Evolutionary conservation across 2,888 invertebrate species (phyloP).

Genomic region (Ligdia adustata): DNA sequence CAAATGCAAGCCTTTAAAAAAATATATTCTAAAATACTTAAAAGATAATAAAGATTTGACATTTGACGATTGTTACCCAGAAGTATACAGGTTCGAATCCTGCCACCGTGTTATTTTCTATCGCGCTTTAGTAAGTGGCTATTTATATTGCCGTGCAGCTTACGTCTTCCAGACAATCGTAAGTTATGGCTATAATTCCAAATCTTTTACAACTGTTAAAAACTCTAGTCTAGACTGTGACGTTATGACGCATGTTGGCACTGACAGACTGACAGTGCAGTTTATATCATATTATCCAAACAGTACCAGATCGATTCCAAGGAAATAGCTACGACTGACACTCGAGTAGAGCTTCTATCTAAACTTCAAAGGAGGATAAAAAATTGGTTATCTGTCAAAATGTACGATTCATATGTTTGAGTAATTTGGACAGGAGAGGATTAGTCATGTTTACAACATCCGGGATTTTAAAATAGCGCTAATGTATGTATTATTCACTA

Average conservation of each 20-base stretch:
- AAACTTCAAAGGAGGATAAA: slow-evolving; percentile 41
- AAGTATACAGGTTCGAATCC: too few relatives aligned
- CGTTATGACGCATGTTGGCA: slow-evolving; percentile 12
- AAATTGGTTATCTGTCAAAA: slow-evolving; percentile 2
- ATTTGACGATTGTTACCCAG: too few relatives aligned
- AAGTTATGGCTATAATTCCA: slow-evolving; percentile 5
- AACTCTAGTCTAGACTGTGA: slow-evolving; percentile 14
- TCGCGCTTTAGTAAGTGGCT: too few relatives aligned
- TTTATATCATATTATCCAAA: slow-evolving; percentile 27
- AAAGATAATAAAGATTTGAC: too few relatives aligned
- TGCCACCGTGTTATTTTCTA: too few relatives aligned
- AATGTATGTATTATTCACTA: too few relatives aligned
- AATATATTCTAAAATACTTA: too few relatives aligned
- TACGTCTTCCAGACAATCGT: too few relatives aligned
- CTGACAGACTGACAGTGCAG: slow-evolving; percentile 26
- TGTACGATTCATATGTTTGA: too few relatives aligned
- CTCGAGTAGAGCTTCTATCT: slow-evolving; percentile 37
- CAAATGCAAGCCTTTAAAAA: too few relatives aligned
- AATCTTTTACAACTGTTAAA: slow-evolving; percentile 3
- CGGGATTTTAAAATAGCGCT: too few relatives aligned
- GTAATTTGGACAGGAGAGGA: background rate
- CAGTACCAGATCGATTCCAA: slow-evolving; percentile 35
- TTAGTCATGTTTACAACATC: background rate
- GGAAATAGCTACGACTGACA: slow-evolving; percentile 38
- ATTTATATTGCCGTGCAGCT: too few relatives aligned